Conservation (phyloP, 1,140 invertebrate genomes). For the Hyles vespertilio region DNA sequence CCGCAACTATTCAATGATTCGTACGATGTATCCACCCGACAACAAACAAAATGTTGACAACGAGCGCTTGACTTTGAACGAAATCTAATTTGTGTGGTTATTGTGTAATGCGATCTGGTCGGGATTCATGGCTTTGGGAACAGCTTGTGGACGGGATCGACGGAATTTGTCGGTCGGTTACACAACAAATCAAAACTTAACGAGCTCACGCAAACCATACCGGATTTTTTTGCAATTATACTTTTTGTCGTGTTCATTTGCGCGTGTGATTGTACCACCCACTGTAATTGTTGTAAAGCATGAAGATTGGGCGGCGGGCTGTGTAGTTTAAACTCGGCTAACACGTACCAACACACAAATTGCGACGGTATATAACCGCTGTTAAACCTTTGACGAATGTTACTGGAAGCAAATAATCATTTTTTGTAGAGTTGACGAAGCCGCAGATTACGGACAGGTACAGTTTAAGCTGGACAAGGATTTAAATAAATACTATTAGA, state of each 20-base stretch:
- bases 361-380: constrained; percentile 11
- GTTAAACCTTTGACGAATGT: constrained; percentile 27
- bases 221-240: constrained; percentile 39
- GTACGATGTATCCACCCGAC: constrained; percentile 56
- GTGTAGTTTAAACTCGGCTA: constrained; percentile 10
- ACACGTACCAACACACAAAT: constrained; percentile 20
- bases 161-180: constrained; percentile 67
- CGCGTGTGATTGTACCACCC: constrained; percentile 58
- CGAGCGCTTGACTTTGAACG: constrained; percentile 67
- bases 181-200: constrained; percentile 73
- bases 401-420: constrained; percentile 55
- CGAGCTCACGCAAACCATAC: constrained; percentile 55
- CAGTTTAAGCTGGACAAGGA: constrained; percentile 59
- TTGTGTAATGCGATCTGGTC: constrained; percentile 64
- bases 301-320: constrained; percentile 12
- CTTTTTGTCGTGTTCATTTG: constrained; percentile 45
- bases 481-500: constrained; percentile 68
- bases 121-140: constrained; percentile 36
- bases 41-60: constrained; percentile 64
- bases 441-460: constrained; percentile 54
- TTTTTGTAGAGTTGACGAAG: constrained; percentile 31
- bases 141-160: constrained; percentile 44
- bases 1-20: constrained; percentile 56
- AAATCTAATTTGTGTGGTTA: constrained; percentile 73
- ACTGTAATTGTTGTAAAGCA: constrained; percentile 29